phyloP scores from a whole-genome alignment of 2,113 vertebrate genomes.

The Dicentrarchus labrax region DNA sequence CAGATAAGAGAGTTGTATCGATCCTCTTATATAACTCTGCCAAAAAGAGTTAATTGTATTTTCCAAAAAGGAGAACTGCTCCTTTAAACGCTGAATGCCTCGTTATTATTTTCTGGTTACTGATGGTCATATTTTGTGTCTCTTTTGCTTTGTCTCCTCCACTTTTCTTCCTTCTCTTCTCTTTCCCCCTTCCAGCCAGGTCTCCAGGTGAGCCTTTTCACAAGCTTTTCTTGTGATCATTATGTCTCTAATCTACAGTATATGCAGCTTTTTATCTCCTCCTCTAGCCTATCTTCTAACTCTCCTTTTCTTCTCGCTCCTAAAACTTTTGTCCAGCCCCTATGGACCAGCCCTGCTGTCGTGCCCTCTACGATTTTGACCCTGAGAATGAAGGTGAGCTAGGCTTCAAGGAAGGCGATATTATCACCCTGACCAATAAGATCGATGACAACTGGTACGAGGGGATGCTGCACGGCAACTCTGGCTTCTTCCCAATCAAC shows the following conservation, averaged over 20 bases:
- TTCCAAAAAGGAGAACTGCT: conserved; percentile 35
- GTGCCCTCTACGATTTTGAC: conserved; percentile 97
- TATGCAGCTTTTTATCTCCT: conserved; percentile 15
- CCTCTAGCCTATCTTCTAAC: background rate
- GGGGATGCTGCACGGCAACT: conserved; percentile 96
- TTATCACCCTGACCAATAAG: conserved; percentile 98
- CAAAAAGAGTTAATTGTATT: background rate
- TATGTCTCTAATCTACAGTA: conserved; percentile 15
- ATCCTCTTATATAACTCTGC: background rate
- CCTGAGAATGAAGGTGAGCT: conserved; percentile 98
- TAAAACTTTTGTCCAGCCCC: conserved; percentile 76
- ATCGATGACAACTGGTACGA: conserved; percentile 99
- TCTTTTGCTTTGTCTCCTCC: conserved; percentile 31
- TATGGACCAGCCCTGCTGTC: conserved; percentile 97
- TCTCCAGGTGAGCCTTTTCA: conserved; percentile 80
- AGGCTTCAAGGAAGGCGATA: conserved; percentile 97
- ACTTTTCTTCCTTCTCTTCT: conserved; percentile 9
- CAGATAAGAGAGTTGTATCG: background rate
- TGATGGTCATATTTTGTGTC: conserved; percentile 43
- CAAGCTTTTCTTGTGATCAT: conserved; percentile 40
- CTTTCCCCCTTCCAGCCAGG: conserved; percentile 69
- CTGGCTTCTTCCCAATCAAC: conserved; percentile 99
- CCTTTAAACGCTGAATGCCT: background rate
- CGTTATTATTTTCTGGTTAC: background rate
- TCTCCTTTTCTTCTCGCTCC: background rate